Evolutionary conservation across 2,113 vertebrate genomes (phyloP), one percentile per base, ranked within the genome.

Genomic region (Myiagra hebetior): DNA sequence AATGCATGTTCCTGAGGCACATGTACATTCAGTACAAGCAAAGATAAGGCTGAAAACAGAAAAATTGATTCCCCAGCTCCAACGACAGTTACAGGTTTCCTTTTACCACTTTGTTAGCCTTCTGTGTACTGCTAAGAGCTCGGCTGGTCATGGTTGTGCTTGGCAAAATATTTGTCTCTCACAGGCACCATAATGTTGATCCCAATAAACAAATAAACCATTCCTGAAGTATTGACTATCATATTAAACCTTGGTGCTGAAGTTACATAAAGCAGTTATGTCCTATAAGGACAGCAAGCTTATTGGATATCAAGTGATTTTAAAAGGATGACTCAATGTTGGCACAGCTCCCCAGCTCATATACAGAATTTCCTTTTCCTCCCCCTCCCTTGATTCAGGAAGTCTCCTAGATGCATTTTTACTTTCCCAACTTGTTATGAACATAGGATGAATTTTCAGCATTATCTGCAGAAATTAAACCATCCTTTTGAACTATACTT

Each of bases 301-400:
- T 92, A 95, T 37, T 93, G 87, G 88, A 88, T 96, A 97, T 93
- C 94, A 95, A 98, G 91, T 95, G 93, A 96, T 97, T 98, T 97
- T 94, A 96, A 97, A 97, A 97, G 64, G 97, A 98, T 98, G 97
- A 98, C 92, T 98, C 98, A 98, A 47, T 87, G 83, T 87, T 98
- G 97, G 97, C 97, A 95, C 92, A 79, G 87, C 50, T 96, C 92
- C 93, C 63, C 93, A 92, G 86, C 95, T 98, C 97, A 96, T 94
- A 96, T 96, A 98, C 96, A 98, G 95, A 96, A 97, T 90, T 98
- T 98, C 98, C 97, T 98, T 97, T 98, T 98, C 97, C 98, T 98
- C 97, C 92, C 95, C 96, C 97, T 98, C 97, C 97, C 97, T 95
- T 95, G 80, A 96, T 78, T 91, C 97, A 97, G 98, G 97, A 98